phyloP scores from a whole-genome alignment of 1,140 invertebrate species.

The Globodera ellingtonae region DNA sequence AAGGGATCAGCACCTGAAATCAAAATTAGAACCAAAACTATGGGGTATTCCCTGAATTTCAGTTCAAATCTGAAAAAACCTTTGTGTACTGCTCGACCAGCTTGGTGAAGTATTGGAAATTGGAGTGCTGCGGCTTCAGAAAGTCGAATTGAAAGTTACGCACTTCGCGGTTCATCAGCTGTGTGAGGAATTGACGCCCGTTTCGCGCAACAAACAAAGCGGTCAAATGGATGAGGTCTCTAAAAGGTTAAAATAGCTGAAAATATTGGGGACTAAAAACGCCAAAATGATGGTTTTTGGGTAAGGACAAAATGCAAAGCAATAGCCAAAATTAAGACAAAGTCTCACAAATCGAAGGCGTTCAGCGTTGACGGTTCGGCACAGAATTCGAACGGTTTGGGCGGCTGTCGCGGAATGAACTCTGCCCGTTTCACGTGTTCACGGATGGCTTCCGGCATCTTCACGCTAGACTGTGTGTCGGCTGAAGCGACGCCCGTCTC shows the following conservation, averaged over 20 bases:
- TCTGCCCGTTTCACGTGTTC: slow-evolving; percentile 77
- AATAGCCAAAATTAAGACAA: neutral
- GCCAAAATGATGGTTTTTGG: no score
- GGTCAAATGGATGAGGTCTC: slow-evolving; percentile 94
- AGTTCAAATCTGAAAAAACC: slow-evolving; percentile 67
- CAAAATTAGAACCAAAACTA: neutral
- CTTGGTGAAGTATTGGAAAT: slow-evolving; percentile 98
- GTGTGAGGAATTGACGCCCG: slow-evolving; percentile 94
- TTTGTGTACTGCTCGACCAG: slow-evolving; percentile 97
- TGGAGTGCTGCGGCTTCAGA: slow-evolving; percentile 91
- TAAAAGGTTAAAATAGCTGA: slow-evolving; percentile 60
- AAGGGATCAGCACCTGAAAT: slow-evolving; percentile 55
- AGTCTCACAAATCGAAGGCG: slow-evolving; percentile 86
- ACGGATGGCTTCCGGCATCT: slow-evolving; percentile 82
- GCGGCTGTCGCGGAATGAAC: slow-evolving; percentile 90
- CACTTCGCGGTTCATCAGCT: slow-evolving; percentile 96
- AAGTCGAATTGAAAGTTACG: slow-evolving; percentile 99
- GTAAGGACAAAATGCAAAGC: neutral
- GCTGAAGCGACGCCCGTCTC: slow-evolving; percentile 49
- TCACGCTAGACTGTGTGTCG: slow-evolving; percentile 71
- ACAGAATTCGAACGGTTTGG: slow-evolving; percentile 92
- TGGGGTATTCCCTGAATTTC: neutral
- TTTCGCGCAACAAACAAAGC: slow-evolving; percentile 98
- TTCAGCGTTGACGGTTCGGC: slow-evolving; percentile 98
- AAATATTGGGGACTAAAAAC: no score